These are phyloP conservation scores for Peromyscus californicus DNA, from an alignment of 2,113 vertebrate genomes.

Conservation along the genomic window DNA sequence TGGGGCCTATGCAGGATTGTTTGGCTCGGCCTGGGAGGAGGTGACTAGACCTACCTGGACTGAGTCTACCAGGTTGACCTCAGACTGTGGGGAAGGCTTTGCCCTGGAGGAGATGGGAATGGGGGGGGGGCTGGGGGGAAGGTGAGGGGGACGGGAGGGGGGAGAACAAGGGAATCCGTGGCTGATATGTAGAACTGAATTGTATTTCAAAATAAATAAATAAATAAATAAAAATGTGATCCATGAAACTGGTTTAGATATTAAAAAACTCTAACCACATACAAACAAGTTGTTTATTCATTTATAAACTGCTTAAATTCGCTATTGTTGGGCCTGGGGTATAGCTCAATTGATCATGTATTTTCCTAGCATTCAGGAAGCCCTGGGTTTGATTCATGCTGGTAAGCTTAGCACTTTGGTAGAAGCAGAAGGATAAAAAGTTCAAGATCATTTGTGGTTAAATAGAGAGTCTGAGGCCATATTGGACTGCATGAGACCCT, in stretches of 20 bases:
- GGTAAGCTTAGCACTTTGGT: not conserved
- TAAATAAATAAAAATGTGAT: not conserved
- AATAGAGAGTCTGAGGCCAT: not conserved
- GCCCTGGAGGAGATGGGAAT: too few relatives aligned
- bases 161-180: too few relatives aligned
- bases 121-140: too few relatives aligned
- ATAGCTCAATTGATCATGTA: not conserved
- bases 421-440: not conserved
- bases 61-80: too few relatives aligned
- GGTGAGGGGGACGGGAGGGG: too few relatives aligned
- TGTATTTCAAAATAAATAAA: too few relatives aligned
- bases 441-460: not conserved
- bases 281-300: not conserved
- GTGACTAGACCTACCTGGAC: too few relatives aligned
- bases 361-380: not conserved
- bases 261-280: not conserved
- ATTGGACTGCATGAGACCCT: not conserved
- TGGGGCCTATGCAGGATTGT: too few relatives aligned
- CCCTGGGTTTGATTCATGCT: not conserved
- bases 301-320: conserved; percentile 13
- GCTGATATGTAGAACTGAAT: too few relatives aligned
- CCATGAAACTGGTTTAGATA: not conserved
- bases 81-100: too few relatives aligned
- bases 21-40: too few relatives aligned
- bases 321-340: not conserved